Evolutionary conservation across 2,113 vertebrate species (phyloP), one percentile per base, ranked within the genome.

Genomic region (Gopherus flavomarginatus): DNA sequence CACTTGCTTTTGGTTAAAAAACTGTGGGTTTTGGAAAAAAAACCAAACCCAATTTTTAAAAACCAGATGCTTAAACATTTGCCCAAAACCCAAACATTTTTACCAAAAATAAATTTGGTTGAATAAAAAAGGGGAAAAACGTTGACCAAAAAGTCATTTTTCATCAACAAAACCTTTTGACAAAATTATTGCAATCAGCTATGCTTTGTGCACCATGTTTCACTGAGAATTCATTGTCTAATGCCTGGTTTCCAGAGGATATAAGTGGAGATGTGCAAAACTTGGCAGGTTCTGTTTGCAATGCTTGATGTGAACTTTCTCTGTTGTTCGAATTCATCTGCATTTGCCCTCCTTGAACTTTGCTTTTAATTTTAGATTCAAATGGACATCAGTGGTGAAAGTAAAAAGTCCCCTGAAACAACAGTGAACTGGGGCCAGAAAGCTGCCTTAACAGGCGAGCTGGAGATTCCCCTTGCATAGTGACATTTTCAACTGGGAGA

Each of bases 331-430:
- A 91, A 95, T 92, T 77, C 80, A 72, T 44, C 52, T 65, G 83
- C 27, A 44, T 3, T 0, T 90, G 86, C 1, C 2, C 47, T 95
- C 56, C 81, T 83, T 0, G 0, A 54, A 85, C 82, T 81, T 83
- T 77, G 82, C 88, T 95, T 93, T 92, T 90, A 96, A 91, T 95
- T 93, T 94, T 92, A 96, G 91, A 24, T 90, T 95, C 84, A 87
- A 96, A 94, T 95, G 93, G 95, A 91, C 87, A 91, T 93, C 95
- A 85, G 81, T 78, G 42, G 12, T 6, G 22, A 47, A 42, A 47
- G 54, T 54, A 82, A 82, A 26, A 81, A 26, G 13, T 57, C 26
- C 9, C 38, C 14, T 42, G 54, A 56, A 49, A 29, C 42, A 59
- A 50, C 31, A 49, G 42, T 31, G 57, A 42, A 59, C 19, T 22